phyloP scores from a whole-genome alignment of 2,113 vertebrate species.

The Dolichallabes microphthalmus region DNA sequence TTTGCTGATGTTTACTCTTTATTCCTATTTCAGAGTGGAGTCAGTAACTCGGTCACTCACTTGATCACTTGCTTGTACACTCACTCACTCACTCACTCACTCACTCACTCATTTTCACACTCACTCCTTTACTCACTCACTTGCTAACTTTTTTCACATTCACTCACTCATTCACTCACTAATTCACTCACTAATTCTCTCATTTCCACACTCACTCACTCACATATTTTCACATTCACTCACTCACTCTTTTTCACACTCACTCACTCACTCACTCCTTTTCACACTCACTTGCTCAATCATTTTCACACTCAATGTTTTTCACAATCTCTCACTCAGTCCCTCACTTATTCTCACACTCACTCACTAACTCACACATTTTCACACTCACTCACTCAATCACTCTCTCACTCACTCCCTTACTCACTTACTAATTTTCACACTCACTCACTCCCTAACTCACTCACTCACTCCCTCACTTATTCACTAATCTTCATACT shows the following conservation, averaged over 20 bases:
- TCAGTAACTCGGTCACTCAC: background rate
- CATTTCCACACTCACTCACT: background rate
- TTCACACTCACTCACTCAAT: background rate
- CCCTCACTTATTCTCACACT: background rate
- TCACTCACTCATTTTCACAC: background rate
- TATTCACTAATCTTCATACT: too few species aligned
- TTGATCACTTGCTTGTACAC: background rate
- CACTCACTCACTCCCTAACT: background rate
- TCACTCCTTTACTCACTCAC: background rate
- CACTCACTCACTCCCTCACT: background rate
- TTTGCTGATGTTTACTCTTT: background rate
- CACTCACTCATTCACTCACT: constrained; percentile 88
- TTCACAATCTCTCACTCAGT: background rate
- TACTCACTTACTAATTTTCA: constrained; percentile 50
- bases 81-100: background rate
- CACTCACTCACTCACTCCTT: constrained; percentile 68
- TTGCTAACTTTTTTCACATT: constrained; percentile 68
- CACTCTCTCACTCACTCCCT: background rate
- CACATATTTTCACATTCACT: background rate
- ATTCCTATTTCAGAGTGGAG: background rate
- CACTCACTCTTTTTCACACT: background rate
- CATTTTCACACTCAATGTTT: too few species aligned
- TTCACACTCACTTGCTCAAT: background rate
- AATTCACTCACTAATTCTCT: background rate
- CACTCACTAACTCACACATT: background rate